phyloP scores from a whole-genome alignment of 2,113 vertebrate species.

The Himantopus leucocephalus region DNA sequence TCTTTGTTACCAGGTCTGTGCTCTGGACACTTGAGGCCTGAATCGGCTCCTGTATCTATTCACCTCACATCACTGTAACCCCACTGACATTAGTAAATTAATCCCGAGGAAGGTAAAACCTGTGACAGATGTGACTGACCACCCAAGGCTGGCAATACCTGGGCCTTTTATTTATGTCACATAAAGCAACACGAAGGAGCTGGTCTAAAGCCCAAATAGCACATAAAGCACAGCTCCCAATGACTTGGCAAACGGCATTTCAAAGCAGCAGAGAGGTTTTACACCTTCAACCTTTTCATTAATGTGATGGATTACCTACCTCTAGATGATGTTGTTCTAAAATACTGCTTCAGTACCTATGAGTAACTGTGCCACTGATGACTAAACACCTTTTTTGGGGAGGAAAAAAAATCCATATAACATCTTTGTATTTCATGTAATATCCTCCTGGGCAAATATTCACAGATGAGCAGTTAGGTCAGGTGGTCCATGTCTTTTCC shows the following conservation, averaged over 20 bases:
- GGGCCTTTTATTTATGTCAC: background rate
- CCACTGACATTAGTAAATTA: background rate
- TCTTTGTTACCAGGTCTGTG: background rate
- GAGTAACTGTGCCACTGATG: background rate
- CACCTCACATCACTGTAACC: background rate
- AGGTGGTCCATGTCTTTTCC: background rate
- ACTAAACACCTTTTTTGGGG: background rate
- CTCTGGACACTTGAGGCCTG: background rate
- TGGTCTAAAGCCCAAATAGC: background rate
- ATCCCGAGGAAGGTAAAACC: background rate
- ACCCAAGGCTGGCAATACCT: background rate
- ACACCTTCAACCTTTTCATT: background rate
- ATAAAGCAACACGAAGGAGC: background rate
- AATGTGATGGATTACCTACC: background rate
- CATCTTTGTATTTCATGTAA: background rate
- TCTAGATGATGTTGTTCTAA: background rate
- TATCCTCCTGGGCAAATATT: background rate
- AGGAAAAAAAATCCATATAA: background rate
- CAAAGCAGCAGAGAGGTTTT: background rate
- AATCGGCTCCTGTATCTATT: background rate
- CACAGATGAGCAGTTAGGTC: background rate
- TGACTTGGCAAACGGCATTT: background rate
- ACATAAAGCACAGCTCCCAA: background rate
- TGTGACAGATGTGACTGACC: background rate
- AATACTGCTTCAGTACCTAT: background rate